Conservation (phyloP, 1,140 invertebrate species). For the Oedothorax gibbosus region DNA sequence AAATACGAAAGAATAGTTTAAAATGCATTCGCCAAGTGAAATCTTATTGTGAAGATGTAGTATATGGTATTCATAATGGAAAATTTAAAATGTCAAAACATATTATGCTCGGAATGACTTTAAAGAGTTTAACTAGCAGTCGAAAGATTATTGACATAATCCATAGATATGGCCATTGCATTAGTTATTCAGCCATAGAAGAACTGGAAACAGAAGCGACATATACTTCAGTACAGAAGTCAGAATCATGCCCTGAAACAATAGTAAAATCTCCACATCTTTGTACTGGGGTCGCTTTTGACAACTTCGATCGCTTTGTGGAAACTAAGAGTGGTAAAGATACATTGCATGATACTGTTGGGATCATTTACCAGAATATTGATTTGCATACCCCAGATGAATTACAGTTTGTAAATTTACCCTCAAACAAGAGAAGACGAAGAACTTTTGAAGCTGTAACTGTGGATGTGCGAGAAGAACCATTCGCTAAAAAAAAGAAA, state of each 20-base stretch:
- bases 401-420: too few species aligned
- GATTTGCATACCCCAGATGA: too few species aligned
- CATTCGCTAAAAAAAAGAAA: background rate
- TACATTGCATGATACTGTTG: too few species aligned
- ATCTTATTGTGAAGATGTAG: too few species aligned
- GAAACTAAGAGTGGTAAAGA: too few species aligned
- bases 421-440: too few species aligned
- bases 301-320: background rate
- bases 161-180: constrained; percentile 16
- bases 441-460: too few species aligned
- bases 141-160: background rate
- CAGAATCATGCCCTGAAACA: background rate
- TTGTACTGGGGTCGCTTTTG: background rate
- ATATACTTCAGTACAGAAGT: constrained; percentile 28
- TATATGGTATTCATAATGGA: too few species aligned
- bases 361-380: too few species aligned
- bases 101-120: background rate
- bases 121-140: background rate
- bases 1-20: background rate
- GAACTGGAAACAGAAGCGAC: constrained; percentile 12
- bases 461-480: too few species aligned
- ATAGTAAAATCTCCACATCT: background rate
- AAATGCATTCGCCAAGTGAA: background rate
- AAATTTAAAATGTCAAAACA: background rate
- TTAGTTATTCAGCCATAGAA: constrained; percentile 11